Evolutionary conservation across 2,797 vertebrate genomes (phyloP).

Genomic region (Poeciliopsis gracilis): DNA sequence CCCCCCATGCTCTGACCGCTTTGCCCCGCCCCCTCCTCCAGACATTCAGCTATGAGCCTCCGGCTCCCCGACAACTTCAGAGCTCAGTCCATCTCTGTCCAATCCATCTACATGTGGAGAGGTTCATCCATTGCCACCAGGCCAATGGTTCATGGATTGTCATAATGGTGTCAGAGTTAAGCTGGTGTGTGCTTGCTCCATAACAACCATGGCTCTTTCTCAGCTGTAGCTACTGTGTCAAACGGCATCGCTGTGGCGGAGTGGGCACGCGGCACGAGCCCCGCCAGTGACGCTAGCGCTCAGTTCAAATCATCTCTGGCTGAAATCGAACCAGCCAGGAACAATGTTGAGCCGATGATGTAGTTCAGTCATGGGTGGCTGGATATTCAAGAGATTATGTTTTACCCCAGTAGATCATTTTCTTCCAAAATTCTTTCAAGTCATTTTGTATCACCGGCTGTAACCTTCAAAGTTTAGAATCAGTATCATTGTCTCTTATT

Average conservation of each 20-base stretch:
- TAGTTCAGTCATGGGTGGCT: background rate
- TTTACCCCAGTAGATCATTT: background rate
- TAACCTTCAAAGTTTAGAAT: background rate
- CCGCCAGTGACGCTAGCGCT: background rate
- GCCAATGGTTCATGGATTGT: conserved; percentile 36
- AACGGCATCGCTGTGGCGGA: background rate
- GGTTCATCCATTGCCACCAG: conserved; percentile 49
- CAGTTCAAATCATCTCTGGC: background rate
- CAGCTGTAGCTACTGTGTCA: background rate
- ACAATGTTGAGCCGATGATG: background rate
- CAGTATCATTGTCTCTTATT: background rate
- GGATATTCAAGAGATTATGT: background rate
- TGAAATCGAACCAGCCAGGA: background rate
- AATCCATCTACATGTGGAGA: conserved; percentile 39
- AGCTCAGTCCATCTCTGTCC: conserved; percentile 41
- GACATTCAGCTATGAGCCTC: conserved; percentile 46
- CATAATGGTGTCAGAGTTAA: conserved; percentile 34
- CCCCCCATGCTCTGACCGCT: conserved; percentile 55
- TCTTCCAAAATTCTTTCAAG: background rate
- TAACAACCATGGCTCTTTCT: conserved; percentile 36
- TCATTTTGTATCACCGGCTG: background rate
- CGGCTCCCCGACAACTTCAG: conserved; percentile 35
- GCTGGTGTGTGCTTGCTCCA: conserved; percentile 39
- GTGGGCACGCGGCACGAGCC: background rate
- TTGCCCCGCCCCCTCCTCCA: conserved; percentile 24